Evolutionary conservation across 1,140 invertebrate genomes (phyloP).

Genomic region (Atta colombica): DNA sequence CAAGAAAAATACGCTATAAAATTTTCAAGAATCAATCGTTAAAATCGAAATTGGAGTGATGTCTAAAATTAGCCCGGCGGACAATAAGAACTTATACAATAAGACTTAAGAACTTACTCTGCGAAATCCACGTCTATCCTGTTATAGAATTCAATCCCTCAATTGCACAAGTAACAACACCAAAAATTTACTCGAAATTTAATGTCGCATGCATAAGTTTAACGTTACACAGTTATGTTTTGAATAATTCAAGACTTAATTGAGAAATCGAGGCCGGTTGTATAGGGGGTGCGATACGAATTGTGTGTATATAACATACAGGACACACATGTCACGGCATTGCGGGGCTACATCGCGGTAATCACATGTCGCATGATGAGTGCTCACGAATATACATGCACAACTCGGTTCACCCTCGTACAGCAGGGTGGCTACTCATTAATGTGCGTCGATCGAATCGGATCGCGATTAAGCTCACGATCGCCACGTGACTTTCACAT

Average conservation of each 20-base stretch:
- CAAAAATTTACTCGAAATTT: slow-evolving; percentile 35
- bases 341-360: slow-evolving; percentile 56
- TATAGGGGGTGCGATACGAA: background rate
- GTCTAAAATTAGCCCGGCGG: no score
- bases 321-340: slow-evolving; percentile 55
- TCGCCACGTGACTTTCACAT: slow-evolving; percentile 57
- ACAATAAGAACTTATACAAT: no score
- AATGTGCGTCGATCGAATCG: slow-evolving; percentile 68
- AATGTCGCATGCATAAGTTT: slow-evolving; percentile 47
- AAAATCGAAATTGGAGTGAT: no score
- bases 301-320: slow-evolving; percentile 45
- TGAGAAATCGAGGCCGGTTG: slow-evolving; percentile 63
- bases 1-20: no score
- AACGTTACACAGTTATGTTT: slow-evolving; percentile 31
- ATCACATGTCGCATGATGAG: slow-evolving; percentile 56
- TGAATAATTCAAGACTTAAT: slow-evolving; percentile 66
- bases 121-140: no score
- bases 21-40: no score
- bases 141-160: no score
- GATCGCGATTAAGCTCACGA: slow-evolving; percentile 61
- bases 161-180: slow-evolving; percentile 34
- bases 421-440: slow-evolving; percentile 60
- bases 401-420: background rate
- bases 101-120: no score
- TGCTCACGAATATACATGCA: slow-evolving; percentile 40